A percentile compares a stretch with the other conserved stretches of the same genome.
phyloP scores from a whole-genome alignment of 1,140 invertebrate genomes.

The Aphaenogaster floridana region DNA sequence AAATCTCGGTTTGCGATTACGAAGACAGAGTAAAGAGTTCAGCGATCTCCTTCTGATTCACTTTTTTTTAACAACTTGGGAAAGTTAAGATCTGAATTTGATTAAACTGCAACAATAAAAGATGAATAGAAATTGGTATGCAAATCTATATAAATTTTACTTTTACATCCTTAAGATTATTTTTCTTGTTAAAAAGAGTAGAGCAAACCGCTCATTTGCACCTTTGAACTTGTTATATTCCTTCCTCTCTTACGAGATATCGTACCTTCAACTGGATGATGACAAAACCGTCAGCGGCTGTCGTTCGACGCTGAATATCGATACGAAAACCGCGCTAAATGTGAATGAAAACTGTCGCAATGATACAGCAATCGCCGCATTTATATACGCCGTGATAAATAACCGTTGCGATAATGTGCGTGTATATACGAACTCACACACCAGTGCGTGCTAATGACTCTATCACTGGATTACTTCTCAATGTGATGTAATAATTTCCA shows the following conservation, averaged over 20 bases:
- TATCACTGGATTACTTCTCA: slow-evolving; percentile 25
- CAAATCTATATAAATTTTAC: not conserved
- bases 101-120: slow-evolving; percentile 5
- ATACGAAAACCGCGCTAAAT: not conserved
- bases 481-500: slow-evolving; percentile 45
- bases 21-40: not conserved
- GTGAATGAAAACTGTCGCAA: slow-evolving; percentile 37
- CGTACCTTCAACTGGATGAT: slow-evolving; percentile 14
- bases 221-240: not conserved
- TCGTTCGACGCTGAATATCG: not conserved
- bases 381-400: slow-evolving; percentile 55
- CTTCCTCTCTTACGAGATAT: not conserved
- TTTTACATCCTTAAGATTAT: not conserved
- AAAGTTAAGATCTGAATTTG: not conserved
- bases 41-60: not conserved
- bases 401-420: not conserved
- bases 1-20: not conserved
- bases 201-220: not conserved
- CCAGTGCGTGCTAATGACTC: not conserved
- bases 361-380: not conserved
- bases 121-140: not conserved
- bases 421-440: not conserved
- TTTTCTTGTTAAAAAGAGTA: not conserved
- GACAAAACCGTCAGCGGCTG: not conserved
- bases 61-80: not conserved